Base-by-base conservation (phyloP, 2,113 vertebrate species). In the Scomber japonicus region DNA sequence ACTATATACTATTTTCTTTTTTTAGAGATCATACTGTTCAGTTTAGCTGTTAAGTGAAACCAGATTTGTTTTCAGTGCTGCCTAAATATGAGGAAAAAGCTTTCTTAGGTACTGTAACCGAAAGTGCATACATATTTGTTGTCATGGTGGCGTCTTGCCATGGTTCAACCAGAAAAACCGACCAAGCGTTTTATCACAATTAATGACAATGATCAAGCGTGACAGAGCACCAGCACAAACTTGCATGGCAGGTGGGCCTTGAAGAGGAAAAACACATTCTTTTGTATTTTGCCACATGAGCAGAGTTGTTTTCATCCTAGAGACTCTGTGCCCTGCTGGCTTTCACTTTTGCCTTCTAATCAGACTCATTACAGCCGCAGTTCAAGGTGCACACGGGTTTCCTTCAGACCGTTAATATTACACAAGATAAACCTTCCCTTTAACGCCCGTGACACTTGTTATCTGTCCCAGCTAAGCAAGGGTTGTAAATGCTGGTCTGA, bases 311-410 rank as follows among this genome's bases (percentile, higher is more conserved):
- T 68, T 69, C 46, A 30, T 16, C 30, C 31, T 21, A 21, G 21
- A 21, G 48, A 55, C 35, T 81, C 56, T 69, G 3, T 57, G 53
- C 65, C 75, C 3, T 63, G 40, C 44, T 51, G 16, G 21, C 16
- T 46, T 78, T 49, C 65, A 45, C 40, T 35, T 60, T 4, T 31
- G 11, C 31, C n/a, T 2, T 48, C 30, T 80, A 50, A 77, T 70
- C 62, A 46, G 5, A 15, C 2, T 49, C 15, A 0, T 44, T 54
- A 15, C 7, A 35, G 27, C 30, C 46, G 49, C 9, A 13, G 60
- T 55, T 49, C 65, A 81, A 78, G 46, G 59, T 71, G 14, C 12
- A n/a, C 19, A n/a, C 5, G 16, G 16, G 53, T 50, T 46, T 40
- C 24, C 49, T 27, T 31, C 10, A 75, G 12, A 11, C 44, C 0